Evolutionary conservation across 2,888 invertebrate species (phyloP), one percentile per base, ranked within the genome.

Genomic region (Celastrina argiolus): DNA sequence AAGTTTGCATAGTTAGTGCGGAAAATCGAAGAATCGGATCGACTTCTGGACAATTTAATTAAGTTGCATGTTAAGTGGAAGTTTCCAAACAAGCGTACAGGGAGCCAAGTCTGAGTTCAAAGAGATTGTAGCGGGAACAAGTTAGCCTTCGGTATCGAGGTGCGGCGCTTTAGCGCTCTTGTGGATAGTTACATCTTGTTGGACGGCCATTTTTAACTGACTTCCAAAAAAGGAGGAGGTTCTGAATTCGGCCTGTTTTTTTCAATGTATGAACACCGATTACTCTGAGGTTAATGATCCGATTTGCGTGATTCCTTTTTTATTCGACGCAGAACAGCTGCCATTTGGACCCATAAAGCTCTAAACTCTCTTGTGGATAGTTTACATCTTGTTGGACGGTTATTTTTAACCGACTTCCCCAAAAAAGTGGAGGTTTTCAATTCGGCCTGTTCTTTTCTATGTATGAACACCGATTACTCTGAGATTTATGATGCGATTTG

Each of bases 21-120:
- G 66, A 73, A 75, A 72, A 71, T 75, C 76, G 81, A 82, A 83
- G 83, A 83, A 84, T 83, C 81, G 80, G 85, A 87, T 85, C 81
- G 85, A 87, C 87, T 88, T 83, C 83, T 80, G 81, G 85, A 84
- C 84, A 83, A 88, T 89, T 87, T 86, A 90, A 89, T 89, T 89
- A 88, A 82, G 83, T 74, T 81, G 79, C 79, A 84, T 81, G 85
- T 82, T 86, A 85, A 88, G 86, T 86, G 85, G 82, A 86, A 87
- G 86, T 87, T 88, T 81, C 81, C 85, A 83, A 86, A 86, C 87
- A 83, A 79, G 80, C 84, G 81, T 79, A 80, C 81, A 76, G 81
- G 76, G 65, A 65, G 58, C 79, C 69, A 71, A 66, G 72, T 67
- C 66, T 68, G 73, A 79, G 76, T 80, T 79, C 78, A 78, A 77